Conservation (phyloP, 2,113 vertebrate species). For the Limnothrissa miodon region DNA sequence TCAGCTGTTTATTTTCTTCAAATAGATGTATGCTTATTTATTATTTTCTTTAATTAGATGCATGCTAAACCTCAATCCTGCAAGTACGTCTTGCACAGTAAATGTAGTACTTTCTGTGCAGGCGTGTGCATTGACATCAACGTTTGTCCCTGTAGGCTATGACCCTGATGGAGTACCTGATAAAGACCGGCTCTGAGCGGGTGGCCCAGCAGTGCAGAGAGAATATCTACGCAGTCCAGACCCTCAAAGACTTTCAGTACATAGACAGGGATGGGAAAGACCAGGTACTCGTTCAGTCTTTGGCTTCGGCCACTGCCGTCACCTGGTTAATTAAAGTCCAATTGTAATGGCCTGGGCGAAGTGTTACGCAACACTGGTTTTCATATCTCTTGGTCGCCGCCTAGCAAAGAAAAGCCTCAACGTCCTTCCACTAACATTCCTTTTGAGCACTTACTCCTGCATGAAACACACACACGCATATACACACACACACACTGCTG, state of each 20-base stretch:
- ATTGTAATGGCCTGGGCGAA: not conserved
- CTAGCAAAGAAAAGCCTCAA: not conserved
- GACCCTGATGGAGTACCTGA: conserved; percentile 93
- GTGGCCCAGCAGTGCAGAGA: conserved; percentile 91
- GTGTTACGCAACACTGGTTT: not conserved
- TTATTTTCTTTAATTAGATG: too few species aligned
- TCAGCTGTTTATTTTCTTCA: not conserved
- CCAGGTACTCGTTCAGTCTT: conserved; percentile 66
- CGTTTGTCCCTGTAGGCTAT: conserved; percentile 73
- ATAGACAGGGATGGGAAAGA: conserved; percentile 92
- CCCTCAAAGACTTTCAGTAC: conserved; percentile 90
- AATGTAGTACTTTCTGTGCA: too few species aligned
- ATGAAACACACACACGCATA: conserved; percentile 12
- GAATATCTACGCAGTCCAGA: conserved; percentile 92
- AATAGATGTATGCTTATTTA: too few species aligned
- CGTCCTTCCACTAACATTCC: conserved; percentile 2
- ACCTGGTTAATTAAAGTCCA: not conserved
- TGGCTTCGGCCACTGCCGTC: not conserved
- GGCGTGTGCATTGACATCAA: not conserved
- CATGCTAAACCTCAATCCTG: too few species aligned
- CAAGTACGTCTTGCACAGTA: too few species aligned
- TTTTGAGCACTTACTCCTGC: not conserved
- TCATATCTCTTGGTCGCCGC: not conserved
- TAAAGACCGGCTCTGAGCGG: conserved; percentile 90
- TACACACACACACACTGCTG: conserved; percentile 15